phyloP scores from a whole-genome alignment of 1,140 invertebrate genomes.

The Penaeus japonicus region DNA sequence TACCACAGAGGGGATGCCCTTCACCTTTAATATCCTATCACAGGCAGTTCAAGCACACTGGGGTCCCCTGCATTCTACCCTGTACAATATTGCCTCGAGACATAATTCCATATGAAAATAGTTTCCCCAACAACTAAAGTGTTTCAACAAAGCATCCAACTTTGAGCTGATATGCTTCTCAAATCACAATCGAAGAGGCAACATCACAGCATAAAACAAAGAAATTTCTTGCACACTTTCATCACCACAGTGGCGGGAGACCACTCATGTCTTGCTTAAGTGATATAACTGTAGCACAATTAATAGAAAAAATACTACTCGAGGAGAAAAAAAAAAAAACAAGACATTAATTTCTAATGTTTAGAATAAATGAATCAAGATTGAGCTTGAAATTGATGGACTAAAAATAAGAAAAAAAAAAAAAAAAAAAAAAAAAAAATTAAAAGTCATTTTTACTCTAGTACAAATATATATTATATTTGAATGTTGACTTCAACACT shows the following conservation, averaged over 20 bases:
- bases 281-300: too few species aligned
- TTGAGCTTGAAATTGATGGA: conserved; percentile 21
- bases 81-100: conserved; percentile 18
- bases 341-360: neutral
- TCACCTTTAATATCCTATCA: conserved; percentile 51
- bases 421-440: neutral
- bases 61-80: conserved; percentile 50
- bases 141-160: conserved; percentile 38
- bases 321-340: neutral
- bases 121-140: neutral
- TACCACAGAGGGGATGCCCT: conserved; percentile 55
- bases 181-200: conserved; percentile 2
- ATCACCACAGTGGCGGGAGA: neutral
- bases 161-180: conserved; percentile 11
- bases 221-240: conserved; percentile 3
- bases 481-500: conserved; percentile 18
- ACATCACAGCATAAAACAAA: conserved; percentile 15
- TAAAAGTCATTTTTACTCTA: conserved; percentile 1
- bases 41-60: conserved; percentile 53
- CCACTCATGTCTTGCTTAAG: neutral
- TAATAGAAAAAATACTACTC: neutral
- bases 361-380: neutral
- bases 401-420: conserved; percentile 6
- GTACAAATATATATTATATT: conserved; percentile 38
- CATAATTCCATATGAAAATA: neutral